Evolutionary conservation across 2,797 vertebrate genomes (phyloP).

Genomic region (Molossus alvarezi): DNA sequence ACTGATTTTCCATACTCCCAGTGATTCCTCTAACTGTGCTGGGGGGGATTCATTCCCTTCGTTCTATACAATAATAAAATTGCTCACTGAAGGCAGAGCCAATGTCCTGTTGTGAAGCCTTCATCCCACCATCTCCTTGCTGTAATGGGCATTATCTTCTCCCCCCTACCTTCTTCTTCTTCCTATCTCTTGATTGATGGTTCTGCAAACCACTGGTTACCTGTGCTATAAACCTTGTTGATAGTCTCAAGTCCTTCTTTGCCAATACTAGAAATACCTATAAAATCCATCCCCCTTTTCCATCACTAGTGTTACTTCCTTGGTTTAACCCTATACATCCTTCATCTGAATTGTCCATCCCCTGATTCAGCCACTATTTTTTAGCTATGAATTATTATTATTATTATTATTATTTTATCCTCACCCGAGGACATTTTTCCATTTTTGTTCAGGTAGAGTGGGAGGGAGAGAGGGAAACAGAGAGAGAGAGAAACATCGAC

Average conservation of each 20-base stretch:
- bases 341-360: not conserved
- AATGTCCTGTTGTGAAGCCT: not conserved
- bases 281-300: not conserved
- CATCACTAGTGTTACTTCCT: not conserved
- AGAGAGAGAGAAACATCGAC: too few relatives aligned
- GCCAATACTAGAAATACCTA: not conserved
- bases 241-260: not conserved
- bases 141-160: rapidly evolving
- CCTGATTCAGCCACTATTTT: not conserved
- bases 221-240: not conserved
- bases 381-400: not conserved
- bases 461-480: too few relatives aligned
- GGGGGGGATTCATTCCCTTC: rapidly evolving
- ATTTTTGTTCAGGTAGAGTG: too few relatives aligned
- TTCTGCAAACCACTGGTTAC: not conserved
- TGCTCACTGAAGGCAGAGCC: not conserved
- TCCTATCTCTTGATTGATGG: not conserved
- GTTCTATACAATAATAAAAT: not conserved
- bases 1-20: not conserved
- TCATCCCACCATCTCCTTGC: rapidly evolving
- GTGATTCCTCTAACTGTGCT: not conserved
- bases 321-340: not conserved
- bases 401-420: too few relatives aligned
- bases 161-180: not conserved
- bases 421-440: too few relatives aligned